Evolutionary conservation across 2,888 invertebrate species (phyloP).

Genomic region (Clunio marinus): DNA sequence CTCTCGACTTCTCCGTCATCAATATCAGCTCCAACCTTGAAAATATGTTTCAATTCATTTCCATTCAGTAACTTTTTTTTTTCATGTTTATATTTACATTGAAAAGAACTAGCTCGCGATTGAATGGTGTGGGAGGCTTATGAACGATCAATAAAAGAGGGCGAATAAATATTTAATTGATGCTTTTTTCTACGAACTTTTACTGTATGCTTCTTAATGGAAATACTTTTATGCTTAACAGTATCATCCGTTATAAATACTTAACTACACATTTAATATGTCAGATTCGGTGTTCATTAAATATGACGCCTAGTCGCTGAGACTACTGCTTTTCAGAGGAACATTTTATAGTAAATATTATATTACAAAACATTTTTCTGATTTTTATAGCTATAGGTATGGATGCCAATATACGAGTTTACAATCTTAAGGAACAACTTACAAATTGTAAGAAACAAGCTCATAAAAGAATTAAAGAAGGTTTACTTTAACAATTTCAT

Average conservation of each 20-base stretch:
- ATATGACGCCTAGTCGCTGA: no score
- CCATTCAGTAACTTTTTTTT: background rate
- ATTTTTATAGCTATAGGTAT: no score
- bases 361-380: no score
- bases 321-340: no score
- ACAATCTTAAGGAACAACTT: no score
- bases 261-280: background rate
- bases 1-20: background rate
- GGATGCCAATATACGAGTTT: no score
- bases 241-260: background rate
- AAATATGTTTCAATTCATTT: background rate
- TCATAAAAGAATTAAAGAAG: no score
- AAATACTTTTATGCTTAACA: background rate
- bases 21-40: background rate
- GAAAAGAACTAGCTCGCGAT: background rate
- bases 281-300: background rate
- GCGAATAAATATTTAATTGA: slow-evolving; percentile 3
- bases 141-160: background rate
- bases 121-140: background rate
- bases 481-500: no score
- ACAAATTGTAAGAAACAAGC: no score
- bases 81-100: background rate
- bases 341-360: no score
- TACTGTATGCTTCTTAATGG: no score
- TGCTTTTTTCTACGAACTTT: background rate